Conservation (phyloP, 2,113 vertebrate species). For the Mystacornis crossleyi region DNA sequence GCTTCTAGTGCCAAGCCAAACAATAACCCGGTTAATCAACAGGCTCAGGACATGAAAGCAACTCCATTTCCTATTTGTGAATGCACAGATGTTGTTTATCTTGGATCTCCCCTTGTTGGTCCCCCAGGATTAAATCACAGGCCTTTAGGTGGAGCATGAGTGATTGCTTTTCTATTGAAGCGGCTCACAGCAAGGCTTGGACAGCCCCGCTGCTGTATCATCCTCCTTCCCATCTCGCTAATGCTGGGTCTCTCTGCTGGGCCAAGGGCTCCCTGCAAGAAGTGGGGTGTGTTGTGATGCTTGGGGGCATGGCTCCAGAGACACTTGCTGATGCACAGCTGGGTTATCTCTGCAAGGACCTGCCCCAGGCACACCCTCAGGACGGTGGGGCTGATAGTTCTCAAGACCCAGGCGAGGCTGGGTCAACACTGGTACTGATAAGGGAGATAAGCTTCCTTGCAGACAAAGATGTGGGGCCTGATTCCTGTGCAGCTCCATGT, state of each 20-base stretch:
- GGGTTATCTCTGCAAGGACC: background rate
- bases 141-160: background rate
- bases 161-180: background rate
- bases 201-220: background rate
- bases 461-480: background rate
- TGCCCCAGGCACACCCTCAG: background rate
- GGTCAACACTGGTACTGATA: background rate
- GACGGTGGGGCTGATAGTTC: background rate
- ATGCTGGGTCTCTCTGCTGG: background rate
- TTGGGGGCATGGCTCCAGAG: background rate
- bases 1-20: background rate
- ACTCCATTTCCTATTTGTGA: slow-evolving; percentile 72
- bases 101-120: slow-evolving; percentile 43
- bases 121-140: slow-evolving; percentile 14
- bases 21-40: slow-evolving; percentile 38
- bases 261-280: background rate
- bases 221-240: background rate
- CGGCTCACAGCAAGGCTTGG: background rate
- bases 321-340: accelerated
- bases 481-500: background rate
- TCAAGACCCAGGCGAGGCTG: background rate
- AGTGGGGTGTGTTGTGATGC: accelerated
- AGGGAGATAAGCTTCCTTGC: background rate
- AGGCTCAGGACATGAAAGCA: slow-evolving; percentile 58
- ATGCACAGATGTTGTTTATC: slow-evolving; percentile 73